Percentiles rank a stretch among this genome's conserved stretches.
Evolutionary conservation across 2,113 vertebrate species (phyloP).

Genomic region (Empidonax alnorum): DNA sequence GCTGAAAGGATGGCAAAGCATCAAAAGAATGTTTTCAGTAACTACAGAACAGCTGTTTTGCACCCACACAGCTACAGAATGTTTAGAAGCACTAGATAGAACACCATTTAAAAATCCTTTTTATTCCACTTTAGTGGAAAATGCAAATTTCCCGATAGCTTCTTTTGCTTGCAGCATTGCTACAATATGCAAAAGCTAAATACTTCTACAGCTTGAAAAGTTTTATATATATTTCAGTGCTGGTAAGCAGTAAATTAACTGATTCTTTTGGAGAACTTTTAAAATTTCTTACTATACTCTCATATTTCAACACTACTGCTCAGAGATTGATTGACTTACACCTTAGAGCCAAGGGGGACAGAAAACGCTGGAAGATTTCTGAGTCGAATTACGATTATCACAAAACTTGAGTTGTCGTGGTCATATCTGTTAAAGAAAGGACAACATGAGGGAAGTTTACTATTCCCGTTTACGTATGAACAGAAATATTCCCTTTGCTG

Average conservation of each 20-base stretch:
- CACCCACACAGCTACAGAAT: not conserved
- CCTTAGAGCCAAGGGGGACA: constrained; percentile 73
- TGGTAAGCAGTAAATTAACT: not conserved
- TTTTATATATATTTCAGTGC: not conserved
- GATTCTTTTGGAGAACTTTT: not conserved
- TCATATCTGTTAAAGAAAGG: constrained; percentile 76
- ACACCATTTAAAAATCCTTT: not conserved
- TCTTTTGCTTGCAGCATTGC: not conserved
- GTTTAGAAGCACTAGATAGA: not conserved
- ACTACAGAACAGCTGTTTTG: not conserved
- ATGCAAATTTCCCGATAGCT: not conserved
- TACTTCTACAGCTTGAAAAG: not conserved
- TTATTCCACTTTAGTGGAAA: not conserved
- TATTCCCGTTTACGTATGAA: not conserved
- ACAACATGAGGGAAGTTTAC: not conserved
- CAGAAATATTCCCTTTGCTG: not conserved
- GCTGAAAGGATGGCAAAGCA: not conserved
- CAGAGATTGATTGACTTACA: constrained; percentile 76
- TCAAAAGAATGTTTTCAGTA: not conserved
- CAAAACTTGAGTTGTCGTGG: constrained; percentile 74
- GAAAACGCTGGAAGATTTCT: constrained; percentile 74
- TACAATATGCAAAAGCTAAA: not conserved
- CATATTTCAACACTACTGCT: not conserved
- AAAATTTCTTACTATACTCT: not conserved
- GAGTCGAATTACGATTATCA: constrained; percentile 75